Evolutionary conservation across 2,113 vertebrate genomes (phyloP), one percentile per base, ranked within the genome.

Genomic region (Paracanthobrama guichenoti): DNA sequence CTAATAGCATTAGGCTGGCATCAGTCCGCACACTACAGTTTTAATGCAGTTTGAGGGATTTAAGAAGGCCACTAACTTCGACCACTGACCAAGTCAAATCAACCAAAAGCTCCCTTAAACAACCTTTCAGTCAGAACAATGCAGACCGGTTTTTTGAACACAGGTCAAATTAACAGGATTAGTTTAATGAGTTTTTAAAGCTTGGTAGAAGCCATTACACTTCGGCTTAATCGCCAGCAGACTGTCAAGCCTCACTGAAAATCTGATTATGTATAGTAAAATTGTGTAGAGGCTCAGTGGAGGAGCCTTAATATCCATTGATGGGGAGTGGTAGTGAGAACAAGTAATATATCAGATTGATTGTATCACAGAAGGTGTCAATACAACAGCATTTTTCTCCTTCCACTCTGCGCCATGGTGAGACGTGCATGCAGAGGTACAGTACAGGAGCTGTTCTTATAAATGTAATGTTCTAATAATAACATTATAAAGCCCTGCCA

Each of bases 211-310:
- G 77, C 83, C 86, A 84, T 88, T 87, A 83, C 35, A 81, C 74
- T 73, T 82, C 4, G n/a, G 83, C 80, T 64, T 79, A 87, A 87
- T 87, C 84, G 85, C n/a, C 66, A 64, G 66, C 86, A 85, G 79
- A 82, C 83, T 53, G 84, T 83, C 85, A 85, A 83, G 73, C 48
- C 66, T 82, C 79, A 44, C 67, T 22, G 42, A 60, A 78, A 85
- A 85, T 87, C 83, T 78, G 86, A 88, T 88, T 87, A 88, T 85
- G 77, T 81, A 81, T 87, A 85, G 87, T 85, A 80, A 88, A 84
- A 81, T 84, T 84, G 88, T 85, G 84, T 88, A 64, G 75, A 87
- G 84, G 76, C 86, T 74, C 74, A 76, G 42, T 78, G 77, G 31
- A 81, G 83, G 80, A 67, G 77, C 53, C 64, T 83, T 88, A 85